Conservation (phyloP, 2,888 invertebrate genomes). For the Kuschelorhynchus macadamiae region DNA sequence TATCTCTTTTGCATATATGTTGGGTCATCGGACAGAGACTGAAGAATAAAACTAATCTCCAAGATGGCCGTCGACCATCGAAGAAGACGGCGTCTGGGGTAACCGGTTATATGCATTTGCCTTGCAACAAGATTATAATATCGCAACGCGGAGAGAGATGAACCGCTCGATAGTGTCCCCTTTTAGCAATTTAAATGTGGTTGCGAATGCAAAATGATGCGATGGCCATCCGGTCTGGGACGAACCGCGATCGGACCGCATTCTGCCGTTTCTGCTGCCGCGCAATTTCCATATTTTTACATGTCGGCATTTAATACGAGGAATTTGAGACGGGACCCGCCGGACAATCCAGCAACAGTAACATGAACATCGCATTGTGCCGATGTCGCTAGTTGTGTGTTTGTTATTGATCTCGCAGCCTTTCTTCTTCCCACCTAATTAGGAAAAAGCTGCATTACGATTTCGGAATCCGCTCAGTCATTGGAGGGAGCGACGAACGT, state of each 20-base stretch:
- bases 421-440: conserved; percentile 36
- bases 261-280: conserved; percentile 55
- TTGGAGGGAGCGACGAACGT: conserved; percentile 15
- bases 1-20: conserved; percentile 42
- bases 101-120: conserved; percentile 69
- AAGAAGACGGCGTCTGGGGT: conserved; percentile 61
- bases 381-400: conserved; percentile 54
- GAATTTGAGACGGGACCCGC: conserved; percentile 54
- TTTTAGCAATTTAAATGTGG: conserved; percentile 70
- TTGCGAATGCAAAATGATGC: conserved; percentile 67
- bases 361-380: conserved; percentile 60
- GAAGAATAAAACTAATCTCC: conserved; percentile 53
- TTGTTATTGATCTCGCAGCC: conserved; percentile 35
- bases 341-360: conserved; percentile 52
- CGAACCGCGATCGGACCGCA: conserved; percentile 58
- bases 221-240: conserved; percentile 58
- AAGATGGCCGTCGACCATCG: conserved; percentile 64
- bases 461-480: conserved; percentile 27
- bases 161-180: conserved; percentile 67
- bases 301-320: conserved; percentile 59
- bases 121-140: conserved; percentile 69
- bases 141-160: conserved; percentile 64
- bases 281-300: conserved; percentile 64
- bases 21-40: conserved; percentile 46
- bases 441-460: conserved; percentile 28